Base-by-base conservation (phyloP, 1,140 invertebrate species). In the Trichonephila clavipes region DNA sequence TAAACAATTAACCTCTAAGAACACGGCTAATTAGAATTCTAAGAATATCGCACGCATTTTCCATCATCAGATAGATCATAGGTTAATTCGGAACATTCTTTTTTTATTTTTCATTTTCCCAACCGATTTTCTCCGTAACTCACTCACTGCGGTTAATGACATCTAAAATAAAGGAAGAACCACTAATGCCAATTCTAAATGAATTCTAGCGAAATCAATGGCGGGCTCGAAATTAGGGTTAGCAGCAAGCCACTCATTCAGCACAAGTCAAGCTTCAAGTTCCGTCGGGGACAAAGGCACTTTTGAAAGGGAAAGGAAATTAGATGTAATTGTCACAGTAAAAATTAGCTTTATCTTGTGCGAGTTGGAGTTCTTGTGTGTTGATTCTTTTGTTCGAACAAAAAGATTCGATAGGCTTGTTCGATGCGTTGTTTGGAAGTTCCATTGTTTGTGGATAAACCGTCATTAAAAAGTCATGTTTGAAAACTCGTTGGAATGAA, bases 341-440 rank as follows among this genome's bases (percentile, higher is more conserved):
- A 12, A 72, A 34, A 72, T 66, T 66, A 66, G 64, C 64, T 66
- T 66, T 66, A 34, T 72, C 69, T 34, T 72, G 24, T 34, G 69
- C 16, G 28, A 72, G 69, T 72, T 3, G 24, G 34, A 51, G n/a
- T 66, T 66, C 64, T 66, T 66, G 64, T 66, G 64, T n/a, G 64
- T 66, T 66, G 64, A 66, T 66, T 72, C 69, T 18, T 72, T 72
- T 72, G 69, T 72, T 72, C 24, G 24, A 28, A 72, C 28, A 72
- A 72, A 51, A 72, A 72, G 69, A 34, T 72, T 72, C 28, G 69
- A 34, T 72, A 66, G 64, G 12, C 21, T 66, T 21, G 21, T 72
- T 28, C 69, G 69, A 34, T 72, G 69, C 69, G 28, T 66, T n/a
- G 64, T 66, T 66, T 66, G 64, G 21, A 66, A 72, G 4, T 72